Conservation (phyloP, 2,888 invertebrate genomes). For the Napeogenes inachia region DNA sequence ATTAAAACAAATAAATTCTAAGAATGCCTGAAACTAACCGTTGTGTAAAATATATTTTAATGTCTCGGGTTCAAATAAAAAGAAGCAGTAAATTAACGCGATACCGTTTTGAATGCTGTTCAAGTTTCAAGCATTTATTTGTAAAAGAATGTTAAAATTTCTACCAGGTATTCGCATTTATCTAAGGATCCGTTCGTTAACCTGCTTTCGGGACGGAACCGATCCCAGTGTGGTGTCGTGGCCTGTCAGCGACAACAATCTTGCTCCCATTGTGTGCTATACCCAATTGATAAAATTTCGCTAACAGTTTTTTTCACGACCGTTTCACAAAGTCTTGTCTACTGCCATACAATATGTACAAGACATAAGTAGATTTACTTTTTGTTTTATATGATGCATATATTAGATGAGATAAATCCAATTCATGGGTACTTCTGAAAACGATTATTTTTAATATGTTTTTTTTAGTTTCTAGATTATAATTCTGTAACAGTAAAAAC, state of each 20-base stretch:
- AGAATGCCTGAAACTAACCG: no score
- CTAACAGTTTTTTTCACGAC: conserved; percentile 56
- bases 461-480: no score
- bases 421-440: no score
- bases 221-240: conserved; percentile 55
- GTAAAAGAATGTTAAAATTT: background rate
- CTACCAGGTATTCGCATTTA: conserved; percentile 3
- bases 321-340: conserved; percentile 27
- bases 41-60: no score
- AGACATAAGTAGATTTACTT: no score
- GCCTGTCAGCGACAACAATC: conserved; percentile 61
- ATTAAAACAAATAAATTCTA: no score
- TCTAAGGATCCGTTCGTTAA: conserved; percentile 46
- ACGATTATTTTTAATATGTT: no score
- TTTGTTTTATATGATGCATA: no score
- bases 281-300: conserved; percentile 57
- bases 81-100: background rate
- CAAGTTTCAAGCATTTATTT: background rate
- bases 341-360: background rate
- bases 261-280: conserved; percentile 65
- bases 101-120: background rate
- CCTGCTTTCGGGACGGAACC: conserved; percentile 64
- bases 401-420: no score
- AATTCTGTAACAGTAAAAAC: no score
- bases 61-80: no score